These are phyloP conservation scores for Actenoides hombroni DNA, from an alignment of 2,113 vertebrate species.

Conservation along the genomic window DNA sequence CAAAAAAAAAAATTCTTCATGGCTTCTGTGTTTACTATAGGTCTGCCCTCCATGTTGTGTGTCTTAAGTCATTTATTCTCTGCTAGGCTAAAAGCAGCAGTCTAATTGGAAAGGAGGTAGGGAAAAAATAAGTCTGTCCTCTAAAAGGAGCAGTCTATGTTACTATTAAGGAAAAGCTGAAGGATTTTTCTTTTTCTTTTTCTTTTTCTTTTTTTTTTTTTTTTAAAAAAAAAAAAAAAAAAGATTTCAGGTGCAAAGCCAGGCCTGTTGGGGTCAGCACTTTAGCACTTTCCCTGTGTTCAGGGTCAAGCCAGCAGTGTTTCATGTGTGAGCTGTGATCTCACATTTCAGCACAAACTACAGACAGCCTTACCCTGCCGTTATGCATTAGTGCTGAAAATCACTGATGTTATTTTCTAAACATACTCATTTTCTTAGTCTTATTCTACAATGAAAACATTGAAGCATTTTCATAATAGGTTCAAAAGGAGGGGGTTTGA, in stretches of 20 bases:
- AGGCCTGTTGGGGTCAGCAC: slow-evolving; percentile 68
- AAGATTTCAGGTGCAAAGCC: slow-evolving; percentile 63
- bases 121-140: neutral
- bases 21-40: neutral
- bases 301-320: slow-evolving; percentile 66
- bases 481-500: slow-evolving; percentile 9
- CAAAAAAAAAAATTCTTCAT: neutral
- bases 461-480: slow-evolving; percentile 42
- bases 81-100: slow-evolving; percentile 51
- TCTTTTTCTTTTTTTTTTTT: neutral
- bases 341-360: slow-evolving; percentile 53
- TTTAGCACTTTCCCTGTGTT: slow-evolving; percentile 70
- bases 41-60: neutral
- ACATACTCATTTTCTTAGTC: neutral
- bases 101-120: slow-evolving; percentile 62
- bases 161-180: slow-evolving; percentile 52
- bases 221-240: too few species aligned
- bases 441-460: slow-evolving; percentile 32
- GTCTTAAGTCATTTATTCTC: slow-evolving; percentile 34
- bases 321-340: slow-evolving; percentile 53
- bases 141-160: slow-evolving; percentile 46
- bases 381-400: slow-evolving; percentile 63
- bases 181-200: neutral
- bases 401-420: slow-evolving; percentile 43
- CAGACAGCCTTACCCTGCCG: slow-evolving; percentile 42